Conservation (phyloP, 2,113 vertebrate species). For the Meriones unguiculatus region DNA sequence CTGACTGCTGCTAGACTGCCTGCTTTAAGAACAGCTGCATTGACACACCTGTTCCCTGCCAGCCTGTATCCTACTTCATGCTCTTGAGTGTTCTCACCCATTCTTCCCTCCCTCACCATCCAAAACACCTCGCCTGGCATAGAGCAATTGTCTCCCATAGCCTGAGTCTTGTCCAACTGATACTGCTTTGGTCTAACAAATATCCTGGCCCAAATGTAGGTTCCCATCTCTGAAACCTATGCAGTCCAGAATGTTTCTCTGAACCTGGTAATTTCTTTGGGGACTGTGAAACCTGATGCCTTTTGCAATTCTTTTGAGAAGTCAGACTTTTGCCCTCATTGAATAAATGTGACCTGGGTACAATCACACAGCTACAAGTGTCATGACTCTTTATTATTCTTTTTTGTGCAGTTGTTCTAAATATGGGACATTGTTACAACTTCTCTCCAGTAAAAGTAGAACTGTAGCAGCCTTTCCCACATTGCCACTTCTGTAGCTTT, state of each 20-base stretch:
- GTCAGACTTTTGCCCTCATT: fast-evolving
- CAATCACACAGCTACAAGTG: fast-evolving
- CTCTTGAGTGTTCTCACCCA: background rate
- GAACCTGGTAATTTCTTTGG: background rate
- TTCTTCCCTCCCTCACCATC: fast-evolving
- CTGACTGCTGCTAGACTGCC: background rate
- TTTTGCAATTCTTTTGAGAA: background rate
- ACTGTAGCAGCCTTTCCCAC: background rate
- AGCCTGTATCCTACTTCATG: background rate
- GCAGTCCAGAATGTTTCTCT: background rate
- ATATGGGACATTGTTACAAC: no score
- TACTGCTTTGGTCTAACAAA: background rate
- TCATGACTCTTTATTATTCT: background rate
- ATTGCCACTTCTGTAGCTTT: no score
- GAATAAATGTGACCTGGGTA: background rate
- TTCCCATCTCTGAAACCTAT: background rate
- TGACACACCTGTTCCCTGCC: background rate
- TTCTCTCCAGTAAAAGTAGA: no score
- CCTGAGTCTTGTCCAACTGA: background rate
- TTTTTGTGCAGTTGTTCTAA: fast-evolving
- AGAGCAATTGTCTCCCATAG: fast-evolving
- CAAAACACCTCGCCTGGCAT: background rate
- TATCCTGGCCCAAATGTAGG: background rate
- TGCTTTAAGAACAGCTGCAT: background rate
- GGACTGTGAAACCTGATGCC: fast-evolving